Conservation (phyloP, 2,797 vertebrate genomes). For the Enteromius treurensis region DNA sequence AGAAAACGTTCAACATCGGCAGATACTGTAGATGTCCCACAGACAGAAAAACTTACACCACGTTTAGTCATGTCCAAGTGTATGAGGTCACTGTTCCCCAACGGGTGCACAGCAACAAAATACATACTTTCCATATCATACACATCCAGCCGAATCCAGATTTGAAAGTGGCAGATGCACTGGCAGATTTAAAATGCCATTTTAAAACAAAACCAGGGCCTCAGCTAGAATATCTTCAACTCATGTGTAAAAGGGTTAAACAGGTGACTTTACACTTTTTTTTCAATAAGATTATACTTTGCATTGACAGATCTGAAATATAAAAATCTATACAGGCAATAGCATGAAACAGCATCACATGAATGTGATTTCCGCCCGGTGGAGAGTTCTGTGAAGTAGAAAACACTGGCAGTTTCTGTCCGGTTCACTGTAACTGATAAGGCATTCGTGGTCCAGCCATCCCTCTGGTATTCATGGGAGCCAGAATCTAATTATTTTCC, state of each 20-base stretch:
- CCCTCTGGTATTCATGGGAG: slow-evolving; percentile 60
- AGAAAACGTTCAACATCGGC: neutral
- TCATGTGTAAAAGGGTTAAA: too few relatives aligned
- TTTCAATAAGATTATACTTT: too few relatives aligned
- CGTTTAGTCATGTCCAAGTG: neutral
- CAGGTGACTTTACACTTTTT: too few relatives aligned
- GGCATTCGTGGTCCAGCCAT: slow-evolving; percentile 56
- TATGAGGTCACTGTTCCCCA: slow-evolving; percentile 5
- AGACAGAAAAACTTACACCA: neutral
- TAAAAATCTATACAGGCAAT: neutral
- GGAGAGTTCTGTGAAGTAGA: slow-evolving; percentile 50
- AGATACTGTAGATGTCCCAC: neutral
- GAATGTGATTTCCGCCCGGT: slow-evolving; percentile 42
- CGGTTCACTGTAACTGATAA: slow-evolving; percentile 68
- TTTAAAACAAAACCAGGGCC: too few relatives aligned
- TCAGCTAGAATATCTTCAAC: too few relatives aligned
- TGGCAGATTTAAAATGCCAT: too few relatives aligned
- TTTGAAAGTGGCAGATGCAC: too few relatives aligned
- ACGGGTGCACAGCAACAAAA: neutral
- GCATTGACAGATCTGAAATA: neutral
- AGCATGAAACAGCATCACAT: slow-evolving; percentile 28
- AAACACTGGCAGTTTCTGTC: slow-evolving; percentile 51
- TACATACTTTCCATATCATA: neutral
- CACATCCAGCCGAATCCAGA: neutral
- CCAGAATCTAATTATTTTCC: slow-evolving; percentile 76